Base-by-base conservation (phyloP, 2,797 vertebrate species). In the Lacerta viridis region DNA sequence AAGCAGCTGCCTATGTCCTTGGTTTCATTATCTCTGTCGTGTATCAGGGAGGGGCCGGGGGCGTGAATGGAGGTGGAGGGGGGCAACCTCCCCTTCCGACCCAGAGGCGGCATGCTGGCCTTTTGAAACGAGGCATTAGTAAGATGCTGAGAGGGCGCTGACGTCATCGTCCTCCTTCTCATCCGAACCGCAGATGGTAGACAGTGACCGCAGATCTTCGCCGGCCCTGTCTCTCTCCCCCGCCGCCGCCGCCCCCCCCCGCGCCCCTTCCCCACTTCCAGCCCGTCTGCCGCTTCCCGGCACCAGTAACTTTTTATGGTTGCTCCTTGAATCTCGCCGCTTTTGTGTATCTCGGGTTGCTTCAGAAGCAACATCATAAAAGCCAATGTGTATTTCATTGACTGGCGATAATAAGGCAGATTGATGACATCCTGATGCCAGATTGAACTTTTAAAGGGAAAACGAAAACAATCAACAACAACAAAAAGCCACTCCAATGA, bases 301-400 rank as follows among this genome's bases (percentile, higher is more conserved):
- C 79, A 87, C 75, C 78, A 75, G 79, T 75, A 81, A 87, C 78
- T 80, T 61, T 80, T 75, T 81, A 46, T 33, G 39, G 55, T 8
- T 87, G 69, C 79, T 43, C 6, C 59, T 75, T 74, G 78, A 74
- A 74, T 74, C 68, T 18, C 33, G 2, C 39, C 20, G 33, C 79
- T 64, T 87, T 50, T 50, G 50, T 87, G 69, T 75, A 74, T 43
- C 79, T 64, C 46, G 46, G 27, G 39, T 50, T 55, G 83, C 83
- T 84, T 41, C 72, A 76, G 36, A 75, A 80, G 39, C 75, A 86
- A 68, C 61, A n/a, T 23, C 43, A 33, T 20, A 25, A 79, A 86
- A 80, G 69, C 69, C 86, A 66, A 64, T 43, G 79, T 61, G 69
- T 17, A 9, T 64, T 82, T 74, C 79, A 75, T 74, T 81, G 68